These are phyloP conservation scores for Ichneumon xanthorius DNA, from an alignment of 2,888 invertebrate species.

Conservation along the genomic window DNA sequence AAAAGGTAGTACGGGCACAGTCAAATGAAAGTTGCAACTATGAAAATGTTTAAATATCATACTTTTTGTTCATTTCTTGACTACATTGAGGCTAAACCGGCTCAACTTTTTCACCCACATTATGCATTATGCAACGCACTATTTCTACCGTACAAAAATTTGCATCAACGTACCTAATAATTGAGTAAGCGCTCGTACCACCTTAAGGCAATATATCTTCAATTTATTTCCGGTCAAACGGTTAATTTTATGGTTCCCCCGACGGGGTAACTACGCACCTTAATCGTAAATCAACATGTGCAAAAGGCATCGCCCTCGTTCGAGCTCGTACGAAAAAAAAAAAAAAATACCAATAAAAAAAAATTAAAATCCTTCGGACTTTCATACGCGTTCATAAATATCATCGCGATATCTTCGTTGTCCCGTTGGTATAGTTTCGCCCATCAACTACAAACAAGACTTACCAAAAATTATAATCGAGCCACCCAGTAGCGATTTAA, in stretches of 20 bases:
- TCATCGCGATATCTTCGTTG: slow-evolving; percentile 29
- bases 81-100: neutral
- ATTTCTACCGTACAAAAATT: too few species aligned
- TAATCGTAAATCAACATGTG: neutral
- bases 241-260: neutral
- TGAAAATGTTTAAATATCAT: neutral
- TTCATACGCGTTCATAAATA: slow-evolving; percentile 22
- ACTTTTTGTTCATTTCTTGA: neutral
- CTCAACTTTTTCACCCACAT: neutral
- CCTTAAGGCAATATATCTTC: neutral
- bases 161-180: too few species aligned
- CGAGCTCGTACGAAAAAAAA: neutral
- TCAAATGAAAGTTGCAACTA: neutral
- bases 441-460: slow-evolving; percentile 30
- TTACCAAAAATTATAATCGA: slow-evolving; percentile 53
- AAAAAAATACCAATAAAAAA: neutral
- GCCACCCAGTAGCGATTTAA: slow-evolving; percentile 72
- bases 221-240: neutral
- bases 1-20: too few species aligned
- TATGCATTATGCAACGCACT: too few species aligned
- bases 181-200: neutral
- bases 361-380: neutral
- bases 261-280: neutral
- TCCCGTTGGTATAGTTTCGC: slow-evolving; percentile 42
- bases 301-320: neutral